These are phyloP conservation scores for Heliconius ismenius DNA, from an alignment of 2,888 invertebrate genomes.

Conservation along the genomic window DNA sequence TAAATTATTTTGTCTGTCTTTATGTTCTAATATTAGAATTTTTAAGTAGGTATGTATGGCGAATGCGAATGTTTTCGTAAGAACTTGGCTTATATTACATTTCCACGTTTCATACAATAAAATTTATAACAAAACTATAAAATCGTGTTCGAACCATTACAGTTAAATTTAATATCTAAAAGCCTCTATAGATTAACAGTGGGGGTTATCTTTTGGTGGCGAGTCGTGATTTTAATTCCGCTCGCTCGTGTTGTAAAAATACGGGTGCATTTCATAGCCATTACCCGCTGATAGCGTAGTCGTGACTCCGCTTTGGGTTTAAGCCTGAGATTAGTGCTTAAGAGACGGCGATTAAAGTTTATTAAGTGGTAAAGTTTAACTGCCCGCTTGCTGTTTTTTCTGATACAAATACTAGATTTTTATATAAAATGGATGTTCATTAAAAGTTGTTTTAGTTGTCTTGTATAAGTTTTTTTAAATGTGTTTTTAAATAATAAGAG, in stretches of 20 bases:
- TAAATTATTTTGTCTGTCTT: background rate
- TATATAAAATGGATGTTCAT: background rate
- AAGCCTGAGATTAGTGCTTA: constrained; percentile 13
- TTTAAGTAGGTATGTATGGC: background rate
- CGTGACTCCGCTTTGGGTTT: constrained; percentile 45
- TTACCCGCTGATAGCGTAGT: constrained; percentile 46
- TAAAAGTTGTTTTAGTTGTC: background rate
- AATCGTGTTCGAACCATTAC: constrained; percentile 17
- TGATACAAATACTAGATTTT: background rate
- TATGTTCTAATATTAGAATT: background rate
- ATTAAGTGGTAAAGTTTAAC: background rate
- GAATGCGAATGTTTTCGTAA: background rate
- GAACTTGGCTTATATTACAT: background rate
- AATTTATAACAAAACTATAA: constrained; percentile 4
- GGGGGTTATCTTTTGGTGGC: constrained; percentile 36
- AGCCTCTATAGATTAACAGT: constrained; percentile 30
- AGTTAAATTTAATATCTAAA: constrained; percentile 26
- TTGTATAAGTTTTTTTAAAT: background rate
- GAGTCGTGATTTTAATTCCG: constrained; percentile 50
- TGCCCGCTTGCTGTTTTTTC: constrained; percentile 6
- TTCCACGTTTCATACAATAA: background rate
- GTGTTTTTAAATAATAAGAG: background rate
- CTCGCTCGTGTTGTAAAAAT: constrained; percentile 49
- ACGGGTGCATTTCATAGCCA: constrained; percentile 45
- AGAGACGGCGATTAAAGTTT: constrained; percentile 21